Base-by-base conservation (phyloP, 2,888 invertebrate species). In the Petrolisthes manimaculis region DNA sequence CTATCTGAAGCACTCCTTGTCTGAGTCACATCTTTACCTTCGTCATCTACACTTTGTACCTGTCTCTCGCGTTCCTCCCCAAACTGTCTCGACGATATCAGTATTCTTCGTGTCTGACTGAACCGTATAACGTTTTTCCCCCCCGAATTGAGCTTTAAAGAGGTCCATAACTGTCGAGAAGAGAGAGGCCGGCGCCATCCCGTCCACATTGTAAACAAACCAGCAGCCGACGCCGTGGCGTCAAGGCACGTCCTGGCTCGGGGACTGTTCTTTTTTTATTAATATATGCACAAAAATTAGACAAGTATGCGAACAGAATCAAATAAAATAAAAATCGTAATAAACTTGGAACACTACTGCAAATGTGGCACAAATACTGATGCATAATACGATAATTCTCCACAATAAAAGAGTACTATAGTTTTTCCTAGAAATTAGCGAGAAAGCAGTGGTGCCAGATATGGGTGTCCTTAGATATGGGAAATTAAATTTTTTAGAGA, bases 201-300 rank as follows among this genome's bases (percentile, higher is more conserved):
- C 69, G 80, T 79, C 83, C 24, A 75, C 88, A 88, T 88, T 84
- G 88, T 84, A 80, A 88, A 88, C 88, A 88, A 88, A 84, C 69
- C 80, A 88, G 88, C 88, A 88, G 88, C 81, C 84, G 88, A 84
- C 88, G 84, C 75, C 37, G 18, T 51, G 53, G 18, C 51, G 61
- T 61, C 37, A 55, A 51, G 3, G 74, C 21, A 21, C 71, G 83
- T 80, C 80, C 21, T 56, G 80, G 9, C 56, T 56, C 21, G n/a
- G 80, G 80, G 80, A 80, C 80, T 80, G 51, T 78, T 37, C 37
- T 37, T 37, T 37, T 37, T 0, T 37, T 1, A 37, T 37, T 37
- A 37, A 37, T 37, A 37, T 2, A 37, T 37, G 2, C 37, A 37
- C 37, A 37, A 37, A 37, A 37, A 37, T 1, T 2, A 37, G 37